Percentiles rank a stretch among this genome's conserved stretches.
These are phyloP conservation scores for Campylorhamphus procurvoides DNA, from an alignment of 2,113 vertebrate species.

Conservation along the genomic window DNA sequence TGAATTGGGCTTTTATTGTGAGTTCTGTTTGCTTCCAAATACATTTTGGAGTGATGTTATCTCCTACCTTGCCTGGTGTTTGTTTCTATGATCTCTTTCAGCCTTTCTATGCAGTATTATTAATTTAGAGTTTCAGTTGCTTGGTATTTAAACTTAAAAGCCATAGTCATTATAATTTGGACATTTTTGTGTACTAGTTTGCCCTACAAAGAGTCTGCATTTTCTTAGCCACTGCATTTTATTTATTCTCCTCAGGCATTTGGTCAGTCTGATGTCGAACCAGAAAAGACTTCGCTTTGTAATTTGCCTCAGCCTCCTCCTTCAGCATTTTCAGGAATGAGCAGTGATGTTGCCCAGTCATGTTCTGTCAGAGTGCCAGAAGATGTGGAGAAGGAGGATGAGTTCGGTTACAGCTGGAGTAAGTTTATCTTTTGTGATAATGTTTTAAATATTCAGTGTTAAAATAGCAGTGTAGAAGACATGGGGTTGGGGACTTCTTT, in stretches of 20 bases:
- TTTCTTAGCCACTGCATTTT: constrained; percentile 40
- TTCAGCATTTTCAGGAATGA: constrained; percentile 74
- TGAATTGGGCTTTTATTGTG: constrained; percentile 55
- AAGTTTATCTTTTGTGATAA: constrained; percentile 69
- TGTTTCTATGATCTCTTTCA: constrained; percentile 26
- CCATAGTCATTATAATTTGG: neutral
- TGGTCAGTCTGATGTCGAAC: constrained; percentile 75
- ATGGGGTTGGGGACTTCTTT: neutral
- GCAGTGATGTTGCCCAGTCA: constrained; percentile 70
- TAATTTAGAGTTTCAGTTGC: constrained; percentile 39
- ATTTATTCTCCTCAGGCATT: constrained; percentile 75
- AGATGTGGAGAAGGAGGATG: constrained; percentile 80
- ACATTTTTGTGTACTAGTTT: constrained; percentile 2
- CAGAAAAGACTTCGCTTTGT: constrained; percentile 75
- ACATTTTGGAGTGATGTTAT: constrained; percentile 22
- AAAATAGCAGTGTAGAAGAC: neutral
- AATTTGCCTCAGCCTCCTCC: constrained; percentile 50
- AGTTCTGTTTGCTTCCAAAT: constrained; percentile 30
- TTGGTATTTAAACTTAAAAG: constrained; percentile 49
- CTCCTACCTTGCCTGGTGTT: constrained; percentile 31
- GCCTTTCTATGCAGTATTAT: neutral
- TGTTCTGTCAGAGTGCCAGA: constrained; percentile 63
- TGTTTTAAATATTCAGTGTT: neutral
- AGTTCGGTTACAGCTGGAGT: constrained; percentile 96
- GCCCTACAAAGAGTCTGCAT: neutral